phyloP scores from a whole-genome alignment of 2,797 vertebrate genomes.

The Sebastes aleutianus region DNA sequence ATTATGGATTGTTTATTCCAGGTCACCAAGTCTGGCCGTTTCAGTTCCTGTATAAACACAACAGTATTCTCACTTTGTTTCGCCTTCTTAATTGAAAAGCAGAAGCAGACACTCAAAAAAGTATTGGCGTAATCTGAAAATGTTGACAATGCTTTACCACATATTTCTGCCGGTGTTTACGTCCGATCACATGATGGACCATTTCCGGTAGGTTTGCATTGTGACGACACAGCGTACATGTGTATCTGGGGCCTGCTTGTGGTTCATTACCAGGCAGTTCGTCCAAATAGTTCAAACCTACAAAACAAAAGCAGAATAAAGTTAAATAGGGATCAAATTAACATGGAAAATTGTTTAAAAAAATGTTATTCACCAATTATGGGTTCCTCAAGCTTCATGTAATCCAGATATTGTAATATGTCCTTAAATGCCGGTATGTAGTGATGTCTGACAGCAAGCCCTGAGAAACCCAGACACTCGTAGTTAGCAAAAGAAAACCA shows the following conservation, averaged over 20 bases:
- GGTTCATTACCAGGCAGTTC: conserved; percentile 60
- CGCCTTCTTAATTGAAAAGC: not conserved
- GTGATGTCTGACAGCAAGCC: conserved; percentile 37
- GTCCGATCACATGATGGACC: conserved; percentile 81
- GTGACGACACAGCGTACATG: conserved; percentile 73
- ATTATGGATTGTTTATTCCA: conserved; percentile 63
- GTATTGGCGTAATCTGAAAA: not conserved
- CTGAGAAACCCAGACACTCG: conserved; percentile 59
- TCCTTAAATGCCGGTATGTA: conserved; percentile 71
- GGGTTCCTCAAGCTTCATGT: conserved; percentile 82
- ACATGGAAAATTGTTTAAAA: not conserved
- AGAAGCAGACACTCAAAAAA: not conserved
- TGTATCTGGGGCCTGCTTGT: conserved; percentile 61
- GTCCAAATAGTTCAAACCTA: conserved; percentile 77
- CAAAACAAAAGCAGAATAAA: not conserved
- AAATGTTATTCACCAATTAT: conserved; percentile 79
- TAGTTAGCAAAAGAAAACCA: conserved; percentile 27
- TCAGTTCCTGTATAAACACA: conserved; percentile 66
- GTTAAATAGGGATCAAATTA: not conserved
- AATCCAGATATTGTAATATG: conserved; percentile 79
- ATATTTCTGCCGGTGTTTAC: conserved; percentile 84
- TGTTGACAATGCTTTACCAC: conserved; percentile 68
- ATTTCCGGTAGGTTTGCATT: conserved; percentile 67
- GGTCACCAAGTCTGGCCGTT: conserved; percentile 80
- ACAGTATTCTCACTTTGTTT: not conserved